These are phyloP conservation scores for Lamellibrachia columna DNA, from an alignment of 2,888 invertebrate genomes.

Conservation along the genomic window DNA sequence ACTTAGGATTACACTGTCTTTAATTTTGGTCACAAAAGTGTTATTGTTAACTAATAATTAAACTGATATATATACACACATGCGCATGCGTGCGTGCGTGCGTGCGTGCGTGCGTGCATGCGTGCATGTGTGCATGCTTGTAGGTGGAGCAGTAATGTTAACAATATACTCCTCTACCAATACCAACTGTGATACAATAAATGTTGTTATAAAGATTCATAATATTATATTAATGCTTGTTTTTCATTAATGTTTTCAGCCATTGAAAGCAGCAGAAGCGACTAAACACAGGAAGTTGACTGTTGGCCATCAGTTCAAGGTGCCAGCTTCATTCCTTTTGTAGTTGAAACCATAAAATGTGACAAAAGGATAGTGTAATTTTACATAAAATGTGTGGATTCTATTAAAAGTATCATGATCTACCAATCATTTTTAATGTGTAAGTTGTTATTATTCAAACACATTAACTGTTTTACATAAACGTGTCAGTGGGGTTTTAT, in stretches of 20 bases:
- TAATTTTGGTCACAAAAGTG: neutral
- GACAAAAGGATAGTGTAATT: neutral
- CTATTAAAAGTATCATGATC: neutral
- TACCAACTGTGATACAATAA: neutral
- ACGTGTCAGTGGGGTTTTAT: neutral
- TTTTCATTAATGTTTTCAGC: constrained; percentile 18
- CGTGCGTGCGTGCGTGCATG: too few species aligned
- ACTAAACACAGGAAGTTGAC: constrained; percentile 55
- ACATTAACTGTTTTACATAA: neutral
- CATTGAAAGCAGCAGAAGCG: constrained; percentile 26
- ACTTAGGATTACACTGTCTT: neutral
- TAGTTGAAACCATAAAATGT: neutral
- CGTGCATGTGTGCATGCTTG: neutral
- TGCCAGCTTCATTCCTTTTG: constrained; percentile 32
- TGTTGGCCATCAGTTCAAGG: constrained; percentile 63
- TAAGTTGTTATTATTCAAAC: neutral
- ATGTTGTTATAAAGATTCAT: neutral
- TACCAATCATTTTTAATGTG: neutral
- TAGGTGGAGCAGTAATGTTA: neutral
- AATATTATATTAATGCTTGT: neutral
- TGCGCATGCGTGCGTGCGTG: too few species aligned
- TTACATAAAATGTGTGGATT: neutral
- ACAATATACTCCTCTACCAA: neutral
- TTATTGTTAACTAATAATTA: neutral
- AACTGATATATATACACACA: neutral